Evolutionary conservation across 2,888 invertebrate species (phyloP).

Genomic region (Oxytorus armatus): DNA sequence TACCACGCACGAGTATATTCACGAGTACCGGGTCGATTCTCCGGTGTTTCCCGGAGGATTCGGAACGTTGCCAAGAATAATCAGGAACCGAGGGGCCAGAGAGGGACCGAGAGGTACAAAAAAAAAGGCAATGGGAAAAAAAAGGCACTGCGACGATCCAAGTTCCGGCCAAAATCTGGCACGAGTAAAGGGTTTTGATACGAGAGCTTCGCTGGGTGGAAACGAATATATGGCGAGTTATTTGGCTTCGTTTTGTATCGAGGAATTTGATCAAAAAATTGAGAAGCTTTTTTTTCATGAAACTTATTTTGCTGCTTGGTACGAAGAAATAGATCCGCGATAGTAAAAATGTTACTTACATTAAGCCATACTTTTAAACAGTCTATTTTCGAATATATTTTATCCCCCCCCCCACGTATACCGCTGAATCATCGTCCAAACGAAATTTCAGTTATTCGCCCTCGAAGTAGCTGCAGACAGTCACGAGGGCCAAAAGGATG

Average conservation of each 20-base stretch:
- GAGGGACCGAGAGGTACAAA: not conserved
- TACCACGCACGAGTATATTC: conserved; percentile 18
- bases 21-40: conserved; percentile 54
- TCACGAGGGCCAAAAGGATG: conserved; percentile 5
- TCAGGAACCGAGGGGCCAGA: conserved; percentile 40
- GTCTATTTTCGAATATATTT: too few species aligned
- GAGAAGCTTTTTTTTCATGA: too few species aligned
- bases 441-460: conserved; percentile 15
- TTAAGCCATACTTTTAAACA: too few species aligned
- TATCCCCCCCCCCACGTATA: too few species aligned
- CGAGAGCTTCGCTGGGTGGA: conserved; percentile 5
- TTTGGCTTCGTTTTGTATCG: not conserved
- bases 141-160: conserved; percentile 18
- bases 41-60: conserved; percentile 54
- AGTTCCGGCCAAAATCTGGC: conserved; percentile 41
- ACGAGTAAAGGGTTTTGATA: conserved; percentile 19
- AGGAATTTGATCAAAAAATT: not conserved
- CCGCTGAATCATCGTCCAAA: conserved; percentile 19
- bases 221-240: not conserved
- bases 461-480: conserved; percentile 24
- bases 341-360: too few species aligned
- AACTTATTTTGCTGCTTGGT: too few species aligned
- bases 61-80: conserved; percentile 67
- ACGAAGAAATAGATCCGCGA: too few species aligned
- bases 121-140: not conserved